These are phyloP conservation scores for Apostichopus californicus DNA, from an alignment of 35 echinoderm and acorn worm genomes.

Conservation along the genomic window DNA sequence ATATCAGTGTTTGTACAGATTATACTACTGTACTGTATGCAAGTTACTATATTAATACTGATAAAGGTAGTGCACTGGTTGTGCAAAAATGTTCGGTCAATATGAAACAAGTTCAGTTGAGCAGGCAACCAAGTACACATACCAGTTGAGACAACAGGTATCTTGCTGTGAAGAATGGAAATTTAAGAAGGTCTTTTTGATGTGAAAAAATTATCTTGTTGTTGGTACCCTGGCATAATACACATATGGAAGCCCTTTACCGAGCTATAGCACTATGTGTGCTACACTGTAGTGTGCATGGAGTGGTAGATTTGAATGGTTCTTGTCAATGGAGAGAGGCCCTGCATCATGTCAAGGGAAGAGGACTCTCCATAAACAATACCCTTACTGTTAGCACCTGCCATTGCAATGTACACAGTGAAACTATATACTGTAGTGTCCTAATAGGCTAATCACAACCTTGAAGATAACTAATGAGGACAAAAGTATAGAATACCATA, in stretches of 20 bases:
- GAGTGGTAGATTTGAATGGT: background rate
- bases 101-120: no score
- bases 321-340: background rate
- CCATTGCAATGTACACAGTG: background rate
- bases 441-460: no score
- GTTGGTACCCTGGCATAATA: background rate
- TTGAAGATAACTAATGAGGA: no score
- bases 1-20: no score
- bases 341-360: background rate
- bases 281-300: background rate
- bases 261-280: background rate
- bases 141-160: constrained; percentile 3
- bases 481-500: no score
- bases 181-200: constrained; percentile 1
- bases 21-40: no score
- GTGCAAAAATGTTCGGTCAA: no score
- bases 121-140: background rate
- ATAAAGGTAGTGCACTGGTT: no score
- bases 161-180: background rate
- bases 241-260: background rate
- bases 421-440: background rate
- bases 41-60: no score
- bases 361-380: no score
- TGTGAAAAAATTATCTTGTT: background rate
- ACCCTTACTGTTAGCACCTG: no score